A percentile compares a stretch with the other conserved stretches of the same genome.
Evolutionary conservation across 2,797 vertebrate species (phyloP).

Genomic region (Bradypus variegatus): DNA sequence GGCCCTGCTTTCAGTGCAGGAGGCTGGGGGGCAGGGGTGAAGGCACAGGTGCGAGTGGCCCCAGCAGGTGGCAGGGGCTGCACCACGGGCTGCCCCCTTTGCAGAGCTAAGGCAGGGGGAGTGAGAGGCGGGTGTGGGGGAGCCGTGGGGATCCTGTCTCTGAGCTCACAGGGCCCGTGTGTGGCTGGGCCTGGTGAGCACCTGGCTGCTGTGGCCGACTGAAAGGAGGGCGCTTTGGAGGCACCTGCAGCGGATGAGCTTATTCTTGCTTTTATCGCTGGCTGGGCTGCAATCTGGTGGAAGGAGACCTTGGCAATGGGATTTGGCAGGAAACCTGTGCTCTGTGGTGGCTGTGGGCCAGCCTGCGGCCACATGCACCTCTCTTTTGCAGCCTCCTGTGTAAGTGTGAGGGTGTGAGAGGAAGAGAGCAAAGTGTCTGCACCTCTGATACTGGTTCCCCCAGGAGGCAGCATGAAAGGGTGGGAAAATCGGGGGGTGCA

Average conservation of each 20-base stretch:
- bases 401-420: background rate
- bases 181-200: background rate
- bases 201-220: background rate
- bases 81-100: background rate
- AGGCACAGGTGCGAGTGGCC: background rate
- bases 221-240: too few relatives aligned
- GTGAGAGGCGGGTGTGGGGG: background rate
- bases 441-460: background rate
- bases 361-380: background rate
- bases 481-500: background rate
- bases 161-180: background rate
- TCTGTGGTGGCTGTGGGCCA: constrained; percentile 27
- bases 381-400: background rate
- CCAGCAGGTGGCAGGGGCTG: background rate
- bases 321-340: constrained; percentile 24
- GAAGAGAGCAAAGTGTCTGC: too few relatives aligned
- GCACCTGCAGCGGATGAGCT: fast-evolving
- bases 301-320: constrained; percentile 5
- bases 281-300: background rate
- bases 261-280: background rate
- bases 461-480: background rate
- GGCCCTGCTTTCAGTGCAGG: background rate
- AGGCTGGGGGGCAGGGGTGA: background rate
- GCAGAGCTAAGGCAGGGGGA: background rate
- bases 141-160: background rate